These are phyloP conservation scores for Stichopus chloronotus DNA, from an alignment of 35 echinoderm and acorn worm genomes.

Conservation along the genomic window DNA sequence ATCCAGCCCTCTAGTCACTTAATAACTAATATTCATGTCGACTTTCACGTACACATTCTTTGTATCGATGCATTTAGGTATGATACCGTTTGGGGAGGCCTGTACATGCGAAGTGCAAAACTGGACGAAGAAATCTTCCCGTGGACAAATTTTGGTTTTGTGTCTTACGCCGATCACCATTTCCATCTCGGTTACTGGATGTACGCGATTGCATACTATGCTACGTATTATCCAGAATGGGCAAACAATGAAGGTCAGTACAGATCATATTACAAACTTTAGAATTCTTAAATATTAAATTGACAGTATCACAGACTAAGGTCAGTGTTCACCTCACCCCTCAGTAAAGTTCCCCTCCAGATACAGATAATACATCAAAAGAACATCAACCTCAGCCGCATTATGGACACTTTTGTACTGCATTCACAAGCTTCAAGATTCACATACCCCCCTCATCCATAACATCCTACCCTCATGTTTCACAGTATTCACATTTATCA, in stretches of 20 bases:
- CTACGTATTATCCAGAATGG: slow-evolving; percentile 82
- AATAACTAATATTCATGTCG: no score
- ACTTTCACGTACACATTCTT: neutral
- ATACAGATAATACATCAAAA: no score
- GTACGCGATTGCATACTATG: slow-evolving; percentile 89
- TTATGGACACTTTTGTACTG: no score
- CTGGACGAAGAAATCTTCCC: slow-evolving; percentile 57
- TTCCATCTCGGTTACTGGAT: slow-evolving; percentile 86
- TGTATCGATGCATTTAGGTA: slow-evolving; percentile 39
- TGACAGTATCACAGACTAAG: no score
- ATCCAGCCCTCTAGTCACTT: no score
- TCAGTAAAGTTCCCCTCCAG: no score
- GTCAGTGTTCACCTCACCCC: no score
- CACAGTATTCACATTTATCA: no score
- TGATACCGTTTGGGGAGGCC: slow-evolving; percentile 90
- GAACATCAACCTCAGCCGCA: no score
- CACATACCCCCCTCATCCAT: slow-evolving; percentile 37
- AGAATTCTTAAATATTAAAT: neutral
- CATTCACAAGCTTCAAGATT: no score
- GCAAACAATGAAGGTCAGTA: slow-evolving; percentile 69
- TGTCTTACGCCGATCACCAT: slow-evolving; percentile 84
- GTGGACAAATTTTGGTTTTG: slow-evolving; percentile 90
- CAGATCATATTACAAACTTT: neutral
- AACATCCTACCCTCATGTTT: no score
- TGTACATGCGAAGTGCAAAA: slow-evolving; percentile 70